These are phyloP conservation scores for Mastacembelus armatus DNA, from an alignment of 2,797 vertebrate genomes.

Conservation along the genomic window DNA sequence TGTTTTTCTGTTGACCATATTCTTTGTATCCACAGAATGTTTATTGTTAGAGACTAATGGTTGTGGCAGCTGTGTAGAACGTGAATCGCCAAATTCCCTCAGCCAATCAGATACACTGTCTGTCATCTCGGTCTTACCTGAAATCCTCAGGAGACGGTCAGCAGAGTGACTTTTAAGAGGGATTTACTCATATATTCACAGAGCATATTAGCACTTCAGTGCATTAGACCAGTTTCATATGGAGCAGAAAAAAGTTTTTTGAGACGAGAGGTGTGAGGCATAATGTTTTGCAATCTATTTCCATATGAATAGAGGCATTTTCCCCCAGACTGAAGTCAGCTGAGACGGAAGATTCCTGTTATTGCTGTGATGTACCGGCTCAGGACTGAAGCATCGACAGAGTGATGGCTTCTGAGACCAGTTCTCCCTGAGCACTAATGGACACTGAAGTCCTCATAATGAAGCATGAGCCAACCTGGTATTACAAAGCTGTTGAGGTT, in stretches of 20 bases:
- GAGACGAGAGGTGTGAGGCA: constrained; percentile 38
- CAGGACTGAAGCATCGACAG: not conserved
- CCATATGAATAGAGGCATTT: constrained; percentile 73
- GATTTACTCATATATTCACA: constrained; percentile 80
- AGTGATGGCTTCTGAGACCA: constrained; percentile 23
- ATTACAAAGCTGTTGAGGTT: constrained; percentile 33
- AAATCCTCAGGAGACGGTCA: constrained; percentile 56
- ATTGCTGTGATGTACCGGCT: not conserved
- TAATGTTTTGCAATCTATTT: constrained; percentile 58
- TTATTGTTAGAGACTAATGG: not conserved
- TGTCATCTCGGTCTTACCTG: constrained; percentile 53
- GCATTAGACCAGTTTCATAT: constrained; percentile 47
- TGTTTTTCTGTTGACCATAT: not conserved
- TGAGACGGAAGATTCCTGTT: constrained; percentile 35
- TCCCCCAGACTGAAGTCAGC: constrained; percentile 43
- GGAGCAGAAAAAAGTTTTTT: constrained; percentile 48
- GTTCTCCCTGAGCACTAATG: constrained; percentile 32
- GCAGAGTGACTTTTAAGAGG: constrained; percentile 54
- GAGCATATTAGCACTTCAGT: constrained; percentile 69
- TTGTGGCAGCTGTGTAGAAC: constrained; percentile 7
- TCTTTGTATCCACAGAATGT: too few relatives aligned
- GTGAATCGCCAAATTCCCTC: constrained; percentile 12
- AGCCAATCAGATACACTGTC: constrained; percentile 41
- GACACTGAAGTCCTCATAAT: constrained; percentile 58
- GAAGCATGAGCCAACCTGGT: constrained; percentile 31